Evolutionary conservation across 2,797 vertebrate species (phyloP), one percentile per base, ranked within the genome.

Genomic region (Eidolon dupreanum): DNA sequence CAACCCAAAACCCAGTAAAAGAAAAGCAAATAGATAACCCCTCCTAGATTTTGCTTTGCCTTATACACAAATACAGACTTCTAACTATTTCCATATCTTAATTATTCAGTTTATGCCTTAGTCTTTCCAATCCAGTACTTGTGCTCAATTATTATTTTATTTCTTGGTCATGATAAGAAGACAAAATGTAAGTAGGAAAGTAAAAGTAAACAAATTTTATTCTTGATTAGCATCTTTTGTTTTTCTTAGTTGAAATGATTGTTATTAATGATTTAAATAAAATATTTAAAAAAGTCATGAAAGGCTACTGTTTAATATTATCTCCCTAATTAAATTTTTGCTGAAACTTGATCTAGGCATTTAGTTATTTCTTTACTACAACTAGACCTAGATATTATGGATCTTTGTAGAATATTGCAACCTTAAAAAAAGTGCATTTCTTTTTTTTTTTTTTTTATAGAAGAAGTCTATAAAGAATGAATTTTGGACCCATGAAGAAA

Each of bases 391-490:
- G n/a, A 79, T 84, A 66, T 86, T 94, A 13, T 59, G 36, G 16
- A 38, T 78, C 6, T 85, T 88, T 90, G 2, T 73, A 78, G 51
- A 85, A 57, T 86, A 61, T 61, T 61, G 13, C 28, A 73, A 28
- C 7, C 53, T n/a, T 84, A 43, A 86, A 89, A 92, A 70, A 13
- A 38, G 0, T 75, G 0, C 22, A 8, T 71, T 13, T 79, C 12
- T 49, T 49, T 49, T 49, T 46, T 46, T 97, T 97, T 96, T 38
- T 98, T 88, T 49, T 49, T 57, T 89, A 97, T 94, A 95, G 98
- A 98, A 98, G 97, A 98, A 85, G 93, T 96, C 93, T 93, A 92
- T 95, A 91, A 97, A 90, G 90, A 97, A 97, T 66, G 98, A 98
- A 97, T 97, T 97, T 92, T 95, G 97, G 97, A 26, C 63, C 20